phyloP scores from a whole-genome alignment of 2,797 vertebrate species.

The Chaenodraco wilsoni region DNA sequence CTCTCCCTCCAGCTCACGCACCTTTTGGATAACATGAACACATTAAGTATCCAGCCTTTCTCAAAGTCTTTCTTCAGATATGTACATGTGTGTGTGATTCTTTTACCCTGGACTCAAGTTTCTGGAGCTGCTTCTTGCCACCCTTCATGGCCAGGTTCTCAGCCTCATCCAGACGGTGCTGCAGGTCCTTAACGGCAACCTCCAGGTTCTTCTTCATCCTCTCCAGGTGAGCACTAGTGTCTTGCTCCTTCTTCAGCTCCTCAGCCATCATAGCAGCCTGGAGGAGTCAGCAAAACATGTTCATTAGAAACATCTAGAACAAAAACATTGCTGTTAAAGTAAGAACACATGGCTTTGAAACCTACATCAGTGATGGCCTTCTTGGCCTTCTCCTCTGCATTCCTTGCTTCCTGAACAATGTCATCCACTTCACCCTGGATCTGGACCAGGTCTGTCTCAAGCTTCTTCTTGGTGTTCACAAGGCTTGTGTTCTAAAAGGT shows the following conservation, averaged over 20 bases:
- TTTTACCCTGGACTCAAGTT: conserved; percentile 86
- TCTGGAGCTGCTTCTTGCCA: conserved; percentile 93
- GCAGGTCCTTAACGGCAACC: conserved; percentile 89
- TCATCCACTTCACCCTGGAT: conserved; percentile 89
- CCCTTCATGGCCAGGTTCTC: conserved; percentile 93
- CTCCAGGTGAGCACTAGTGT: conserved; percentile 91
- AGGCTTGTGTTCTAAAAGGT: conserved; percentile 85
- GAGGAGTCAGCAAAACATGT: not conserved
- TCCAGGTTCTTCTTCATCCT: conserved; percentile 92
- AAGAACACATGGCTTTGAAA: not conserved
- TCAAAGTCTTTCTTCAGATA: not conserved
- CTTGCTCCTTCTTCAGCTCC: conserved; percentile 93
- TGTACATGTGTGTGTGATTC: rapidly evolving
- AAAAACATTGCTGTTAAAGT: rapidly evolving
- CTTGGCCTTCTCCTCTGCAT: conserved; percentile 93
- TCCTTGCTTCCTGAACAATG: conserved; percentile 88
- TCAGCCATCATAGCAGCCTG: conserved; percentile 93
- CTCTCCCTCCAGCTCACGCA: conserved; percentile 85
- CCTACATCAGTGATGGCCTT: conserved; percentile 91
- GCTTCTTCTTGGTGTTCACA: conserved; percentile 86
- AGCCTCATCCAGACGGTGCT: conserved; percentile 90
- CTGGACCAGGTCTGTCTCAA: conserved; percentile 87
- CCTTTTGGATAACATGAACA: conserved; percentile 45
- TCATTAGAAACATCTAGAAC: not conserved
- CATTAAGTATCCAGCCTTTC: too few species aligned